Percentiles rank a stretch among this genome's conserved stretches.
phyloP scores from a whole-genome alignment of 2,113 vertebrate species.

The Heterochromis multidens region DNA sequence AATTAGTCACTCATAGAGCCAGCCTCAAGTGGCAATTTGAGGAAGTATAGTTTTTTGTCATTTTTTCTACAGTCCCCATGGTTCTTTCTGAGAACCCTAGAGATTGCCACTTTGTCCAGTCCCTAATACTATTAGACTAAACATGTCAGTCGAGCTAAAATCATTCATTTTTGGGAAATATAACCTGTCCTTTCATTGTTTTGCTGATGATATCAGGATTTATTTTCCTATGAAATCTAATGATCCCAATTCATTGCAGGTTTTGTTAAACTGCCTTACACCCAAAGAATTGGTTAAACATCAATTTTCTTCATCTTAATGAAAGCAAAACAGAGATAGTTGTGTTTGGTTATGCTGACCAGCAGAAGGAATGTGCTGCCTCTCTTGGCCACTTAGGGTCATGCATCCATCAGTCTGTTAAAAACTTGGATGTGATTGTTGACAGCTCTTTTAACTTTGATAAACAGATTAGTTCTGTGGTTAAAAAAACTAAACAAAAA shows the following conservation, averaged over 20 bases:
- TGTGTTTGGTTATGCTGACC: not conserved
- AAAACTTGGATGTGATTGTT: not conserved
- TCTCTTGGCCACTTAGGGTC: not conserved
- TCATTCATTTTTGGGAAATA: not conserved
- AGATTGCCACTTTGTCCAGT: not conserved
- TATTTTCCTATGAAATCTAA: not conserved
- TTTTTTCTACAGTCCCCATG: not conserved
- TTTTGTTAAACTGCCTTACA: rapidly evolving
- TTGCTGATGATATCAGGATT: not conserved
- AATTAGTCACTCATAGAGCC: no score
- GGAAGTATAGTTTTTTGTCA: not conserved
- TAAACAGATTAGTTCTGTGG: not conserved
- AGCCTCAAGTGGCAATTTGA: not conserved
- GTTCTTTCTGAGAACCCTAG: not conserved
- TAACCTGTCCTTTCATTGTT: not conserved
- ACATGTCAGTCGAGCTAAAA: not conserved
- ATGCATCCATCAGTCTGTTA: not conserved
- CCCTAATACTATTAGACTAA: not conserved
- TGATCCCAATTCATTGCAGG: not conserved
- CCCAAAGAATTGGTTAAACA: not conserved
- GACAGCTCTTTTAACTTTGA: not conserved
- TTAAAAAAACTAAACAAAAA: no score
- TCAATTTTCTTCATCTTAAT: not conserved
- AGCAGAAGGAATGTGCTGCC: not conserved
- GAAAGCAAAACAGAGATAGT: not conserved